phyloP scores from a whole-genome alignment of 2,113 vertebrate genomes.

The Parus major region DNA sequence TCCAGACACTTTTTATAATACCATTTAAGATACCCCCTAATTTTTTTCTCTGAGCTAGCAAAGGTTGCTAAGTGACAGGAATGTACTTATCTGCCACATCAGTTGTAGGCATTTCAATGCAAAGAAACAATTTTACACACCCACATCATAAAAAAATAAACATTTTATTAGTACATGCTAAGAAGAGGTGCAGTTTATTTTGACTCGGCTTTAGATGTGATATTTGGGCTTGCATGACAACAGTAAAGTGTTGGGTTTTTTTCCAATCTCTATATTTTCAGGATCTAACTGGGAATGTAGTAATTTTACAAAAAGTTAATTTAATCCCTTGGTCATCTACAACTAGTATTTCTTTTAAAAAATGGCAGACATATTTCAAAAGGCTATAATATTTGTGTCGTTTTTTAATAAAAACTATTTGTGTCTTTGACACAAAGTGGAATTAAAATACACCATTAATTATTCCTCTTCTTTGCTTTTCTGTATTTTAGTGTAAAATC shows the following conservation, averaged over 20 bases:
- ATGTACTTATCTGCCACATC: not conserved
- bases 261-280: not conserved
- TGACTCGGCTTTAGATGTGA: not conserved
- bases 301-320: not conserved
- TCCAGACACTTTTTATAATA: conserved; percentile 30
- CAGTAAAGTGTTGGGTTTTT: not conserved
- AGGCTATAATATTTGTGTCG: not conserved
- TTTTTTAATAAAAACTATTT: not conserved
- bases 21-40: not conserved
- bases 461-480: not conserved
- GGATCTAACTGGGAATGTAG: not conserved
- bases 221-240: not conserved
- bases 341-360: not conserved
- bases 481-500: not conserved
- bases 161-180: not conserved
- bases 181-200: not conserved
- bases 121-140: conserved; percentile 35
- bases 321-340: not conserved
- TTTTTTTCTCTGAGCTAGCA: not conserved
- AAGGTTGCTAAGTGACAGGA: conserved; percentile 62
- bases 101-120: not conserved
- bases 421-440: not conserved
- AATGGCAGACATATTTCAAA: not conserved
- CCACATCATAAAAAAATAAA: conserved; percentile 19
- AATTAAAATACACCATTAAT: not conserved